These are phyloP conservation scores for Nomada hirtipes DNA, from an alignment of 2,888 invertebrate species.

Conservation along the genomic window DNA sequence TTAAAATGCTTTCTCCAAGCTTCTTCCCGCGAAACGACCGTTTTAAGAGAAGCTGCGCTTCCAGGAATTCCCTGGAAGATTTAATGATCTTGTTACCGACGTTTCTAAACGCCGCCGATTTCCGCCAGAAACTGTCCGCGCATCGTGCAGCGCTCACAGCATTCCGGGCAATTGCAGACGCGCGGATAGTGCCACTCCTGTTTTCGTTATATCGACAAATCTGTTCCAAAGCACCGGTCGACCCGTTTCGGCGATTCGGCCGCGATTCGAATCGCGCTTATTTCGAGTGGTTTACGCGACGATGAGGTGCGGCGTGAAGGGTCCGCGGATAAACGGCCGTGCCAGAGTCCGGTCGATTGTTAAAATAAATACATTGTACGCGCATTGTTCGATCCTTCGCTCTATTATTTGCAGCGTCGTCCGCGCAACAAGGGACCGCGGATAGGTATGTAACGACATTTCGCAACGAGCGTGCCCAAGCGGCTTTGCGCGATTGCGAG, in stretches of 20 bases:
- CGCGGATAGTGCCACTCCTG: slow-evolving; percentile 15
- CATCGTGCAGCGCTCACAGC: neutral
- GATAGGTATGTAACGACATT: slow-evolving; percentile 57
- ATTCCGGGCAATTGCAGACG: slow-evolving; percentile 19
- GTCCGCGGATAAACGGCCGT: slow-evolving; percentile 24
- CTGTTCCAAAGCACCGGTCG: slow-evolving; percentile 35
- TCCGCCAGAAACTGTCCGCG: neutral
- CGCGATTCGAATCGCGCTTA: slow-evolving; percentile 37
- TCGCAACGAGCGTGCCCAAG: slow-evolving; percentile 29
- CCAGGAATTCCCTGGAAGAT: neutral
- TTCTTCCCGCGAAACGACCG: neutral
- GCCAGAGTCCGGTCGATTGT: slow-evolving; percentile 42
- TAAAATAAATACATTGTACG: slow-evolving; percentile 55
- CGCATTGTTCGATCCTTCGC: slow-evolving; percentile 44
- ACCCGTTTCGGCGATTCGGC: slow-evolving; percentile 4
- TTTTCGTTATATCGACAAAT: slow-evolving; percentile 33
- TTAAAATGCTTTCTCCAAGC: slow-evolving; percentile 11
- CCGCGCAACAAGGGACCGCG: slow-evolving; percentile 38
- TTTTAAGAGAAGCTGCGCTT: slow-evolving; percentile 10
- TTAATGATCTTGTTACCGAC: neutral
- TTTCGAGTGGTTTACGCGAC: slow-evolving; percentile 41
- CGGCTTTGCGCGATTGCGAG: slow-evolving; percentile 46
- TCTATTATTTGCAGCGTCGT: slow-evolving; percentile 46
- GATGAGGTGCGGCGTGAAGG: neutral
- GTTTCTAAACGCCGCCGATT: neutral